phyloP scores from a whole-genome alignment of 2,888 invertebrate species.

The Chaetoderma sp. region DNA sequence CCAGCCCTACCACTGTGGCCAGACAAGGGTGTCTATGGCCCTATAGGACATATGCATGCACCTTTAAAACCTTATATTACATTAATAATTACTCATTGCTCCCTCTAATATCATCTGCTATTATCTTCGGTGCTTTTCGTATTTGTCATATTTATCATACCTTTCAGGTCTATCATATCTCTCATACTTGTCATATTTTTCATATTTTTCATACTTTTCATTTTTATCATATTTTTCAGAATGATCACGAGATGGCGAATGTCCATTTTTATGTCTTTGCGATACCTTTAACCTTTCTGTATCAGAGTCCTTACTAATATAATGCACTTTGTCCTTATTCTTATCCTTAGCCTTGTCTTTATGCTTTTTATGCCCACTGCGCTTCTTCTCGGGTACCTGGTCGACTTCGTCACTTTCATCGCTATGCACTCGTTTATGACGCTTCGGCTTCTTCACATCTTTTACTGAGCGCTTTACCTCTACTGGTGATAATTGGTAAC shows the following conservation, averaged over 20 bases:
- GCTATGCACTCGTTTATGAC: too few species aligned
- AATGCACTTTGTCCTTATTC: conserved; percentile 35
- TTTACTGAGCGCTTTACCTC: too few species aligned
- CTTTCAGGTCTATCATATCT: too few species aligned
- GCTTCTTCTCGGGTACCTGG: conserved; percentile 16
- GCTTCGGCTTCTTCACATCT: too few species aligned
- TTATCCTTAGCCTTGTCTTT: conserved; percentile 40
- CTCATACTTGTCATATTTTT: conserved; percentile 44
- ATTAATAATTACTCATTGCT: too few species aligned
- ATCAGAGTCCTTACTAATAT: neutral
- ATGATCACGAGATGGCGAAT: conserved; percentile 29
- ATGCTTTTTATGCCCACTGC: conserved; percentile 31
- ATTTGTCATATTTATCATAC: conserved; percentile 37
- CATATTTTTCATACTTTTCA: too few species aligned
- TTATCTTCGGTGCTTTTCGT: neutral
- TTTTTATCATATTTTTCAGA: conserved; percentile 47
- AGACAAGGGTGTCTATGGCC: too few species aligned
- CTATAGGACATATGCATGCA: too few species aligned
- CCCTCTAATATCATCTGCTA: too few species aligned
- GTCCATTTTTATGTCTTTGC: conserved; percentile 19
- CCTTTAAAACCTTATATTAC: too few species aligned
- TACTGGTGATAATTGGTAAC: too few species aligned
- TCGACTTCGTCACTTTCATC: conserved; percentile 23
- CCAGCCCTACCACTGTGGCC: too few species aligned
- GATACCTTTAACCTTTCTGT: neutral